Evolutionary conservation across 2,113 vertebrate species (phyloP), one percentile per base, ranked within the genome.

Genomic region (Cathartes aura): DNA sequence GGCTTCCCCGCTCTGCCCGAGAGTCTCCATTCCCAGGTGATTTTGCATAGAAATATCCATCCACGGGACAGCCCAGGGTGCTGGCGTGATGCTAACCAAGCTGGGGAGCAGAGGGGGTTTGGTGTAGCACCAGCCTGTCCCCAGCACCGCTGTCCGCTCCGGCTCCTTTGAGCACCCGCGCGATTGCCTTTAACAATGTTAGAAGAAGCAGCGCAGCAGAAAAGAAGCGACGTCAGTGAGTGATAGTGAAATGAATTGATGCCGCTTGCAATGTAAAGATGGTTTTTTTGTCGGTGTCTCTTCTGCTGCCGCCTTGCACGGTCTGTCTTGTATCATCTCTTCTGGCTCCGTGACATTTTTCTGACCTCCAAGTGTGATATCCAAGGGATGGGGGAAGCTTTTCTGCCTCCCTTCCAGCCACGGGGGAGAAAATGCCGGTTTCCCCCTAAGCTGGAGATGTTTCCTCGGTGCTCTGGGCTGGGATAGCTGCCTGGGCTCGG

Each of bases 21-120:
- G 67, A 34, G 5, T 47, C 30, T 67, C 43, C 8, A 0, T 32
- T 62, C 34, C 76, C 16, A 1, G 30, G 50, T 22, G 55, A 7
- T 43, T 62, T 67, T 30, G 29, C 21, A 2, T 1, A 14, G 42
- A 30, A 62, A 29, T 8, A 7, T 0, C 60, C 45, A 3, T 2
- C 30, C 18, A 0, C 0, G 7, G 72, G 34, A 5, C 38, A 62
- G 17, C 60, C 47, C 13, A 5, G 30, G 59, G 13, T 17, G 42
- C 20, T 23, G 58, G 34, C 0, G 24, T 5, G 58, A 14, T 42
- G 85, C 5, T 18, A 5, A 11, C 2, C 2, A 2, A 10, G 17
- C 7, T 1, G 27, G 26, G 45, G 80, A 29, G 63, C 38, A 15
- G 60, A 26, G 7, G 29, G 47, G 30, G 36, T 23, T 30, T 20